These are phyloP conservation scores for Campopleginae sp. DNA, from an alignment of 2,888 invertebrate genomes.

Conservation along the genomic window DNA sequence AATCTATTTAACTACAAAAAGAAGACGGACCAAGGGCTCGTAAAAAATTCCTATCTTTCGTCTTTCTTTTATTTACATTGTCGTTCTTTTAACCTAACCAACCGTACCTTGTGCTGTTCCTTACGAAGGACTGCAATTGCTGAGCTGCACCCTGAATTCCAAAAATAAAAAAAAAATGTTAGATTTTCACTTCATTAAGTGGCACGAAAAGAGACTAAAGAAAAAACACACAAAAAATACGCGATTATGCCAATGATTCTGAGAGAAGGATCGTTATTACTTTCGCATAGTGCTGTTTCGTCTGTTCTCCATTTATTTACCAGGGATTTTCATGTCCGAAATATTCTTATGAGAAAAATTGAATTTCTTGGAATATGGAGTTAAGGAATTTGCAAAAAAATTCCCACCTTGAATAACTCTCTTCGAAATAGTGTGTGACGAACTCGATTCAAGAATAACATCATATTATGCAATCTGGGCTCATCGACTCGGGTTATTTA, in stretches of 20 bases:
- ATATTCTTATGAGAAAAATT: no score
- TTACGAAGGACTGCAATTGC: constrained; percentile 88
- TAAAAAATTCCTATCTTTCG: constrained; percentile 29
- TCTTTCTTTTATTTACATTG: constrained; percentile 13
- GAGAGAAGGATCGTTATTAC: no score
- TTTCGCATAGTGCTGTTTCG: no score
- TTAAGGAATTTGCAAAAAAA: no score
- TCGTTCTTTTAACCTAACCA: constrained; percentile 52
- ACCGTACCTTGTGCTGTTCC: constrained; percentile 79
- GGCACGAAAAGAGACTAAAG: background rate
- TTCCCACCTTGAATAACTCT: no score
- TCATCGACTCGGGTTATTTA: no score
- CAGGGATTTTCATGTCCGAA: no score
- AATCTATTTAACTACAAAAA: constrained; percentile 62
- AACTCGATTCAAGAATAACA: no score
- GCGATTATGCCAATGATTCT: background rate
- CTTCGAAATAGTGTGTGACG: no score
- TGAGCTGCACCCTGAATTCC: constrained; percentile 89
- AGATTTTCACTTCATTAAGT: background rate
- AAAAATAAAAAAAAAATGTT: constrained; percentile 26
- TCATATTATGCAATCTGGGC: no score
- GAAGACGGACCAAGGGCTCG: constrained; percentile 45
- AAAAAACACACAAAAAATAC: background rate
- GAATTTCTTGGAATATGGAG: no score
- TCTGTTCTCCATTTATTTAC: no score